Evolutionary conservation across 1,140 invertebrate species (phyloP), one percentile per base, ranked within the genome.

Genomic region (Scaptomyza hsui): DNA sequence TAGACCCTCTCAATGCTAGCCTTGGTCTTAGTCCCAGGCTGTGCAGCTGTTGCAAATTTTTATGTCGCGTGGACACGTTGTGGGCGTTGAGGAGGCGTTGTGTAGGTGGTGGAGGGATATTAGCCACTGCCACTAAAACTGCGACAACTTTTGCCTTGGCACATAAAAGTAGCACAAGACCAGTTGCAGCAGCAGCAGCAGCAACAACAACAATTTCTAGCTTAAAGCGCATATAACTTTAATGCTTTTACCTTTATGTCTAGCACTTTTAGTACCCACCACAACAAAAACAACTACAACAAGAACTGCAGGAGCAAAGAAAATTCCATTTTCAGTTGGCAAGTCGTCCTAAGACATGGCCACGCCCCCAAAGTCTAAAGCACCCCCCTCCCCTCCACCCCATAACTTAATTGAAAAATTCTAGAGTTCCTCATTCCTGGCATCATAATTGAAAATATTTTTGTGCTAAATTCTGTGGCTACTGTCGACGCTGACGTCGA

Each of bases 381-480:
- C 44, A 32, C 32, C 72, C 63, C 73, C 70, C 63, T 60, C 26
- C n/a, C n/a, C n/a, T n/a, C n/a, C n/a, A n/a, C n/a, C n/a, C n/a
- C n/a, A n/a, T n/a, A 71, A 83, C 77, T 85, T 85, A 85, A 85
- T 85, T 85, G 81, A 85, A 85, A 85, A 85, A 85, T 85, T 85
- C 80, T 85, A 77, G 72, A 85, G 80, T 77, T 86, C 73, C 81
- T 74, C 77, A 86, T 72, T 62, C 64, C 64, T 59, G 73, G 64
- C 76, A 85, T 85, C 81, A 85, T 85, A 85, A 85, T 85, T 85
- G 80, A 86, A 85, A 85, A 85, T 85, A 85, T 85, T 85, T 86
- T 77, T 80, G 80, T 80, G 71, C 63, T 73, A 60, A 74, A 72
- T 76, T 76, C 64, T 73, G 71, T 73, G 70, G 76, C 63, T 70